Evolutionary conservation across 2,888 invertebrate genomes (phyloP), one percentile per base, ranked within the genome.

Genomic region (Melitaea athalia): DNA sequence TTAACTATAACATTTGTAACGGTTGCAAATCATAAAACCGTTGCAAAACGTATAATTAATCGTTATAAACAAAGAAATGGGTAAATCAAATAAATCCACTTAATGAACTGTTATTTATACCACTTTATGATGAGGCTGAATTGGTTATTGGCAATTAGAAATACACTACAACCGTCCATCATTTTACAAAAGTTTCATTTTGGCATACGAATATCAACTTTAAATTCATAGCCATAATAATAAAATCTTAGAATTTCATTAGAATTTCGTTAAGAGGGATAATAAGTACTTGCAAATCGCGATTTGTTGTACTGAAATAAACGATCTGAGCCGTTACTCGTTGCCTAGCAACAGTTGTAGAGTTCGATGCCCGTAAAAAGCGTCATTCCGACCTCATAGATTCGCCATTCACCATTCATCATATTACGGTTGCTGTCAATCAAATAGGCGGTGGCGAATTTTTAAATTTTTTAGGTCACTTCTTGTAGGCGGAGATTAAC

Each of bases 301-400:
- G 72, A 75, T 74, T 72, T 63, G 66, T 60, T 61, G 68, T 70
- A 62, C 66, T 63, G 67, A 63, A 67, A 87, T 81, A 78, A 76
- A 80, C 81, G 78, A 76, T 81, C 76, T 74, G 79, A 75, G 75
- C 91, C 90, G 91, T 92, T 92, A 92, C 79, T 80, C 82, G 85
- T 81, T 80, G 83, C 85, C 78, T 84, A 83, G 86, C 83, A 85
- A 87, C 88, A 77, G 83, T 57, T n/a, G 81, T 82, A 78, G 84
- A 85, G 92, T 91, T 92, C 91, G 86, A 87, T 80, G 92, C 75
- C 92, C 91, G 87, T 82, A 83, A 85, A 89, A 89, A 89, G 88
- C 86, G 81, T 80, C 81, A 83, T 81, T 83, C 81, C 85, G 86
- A 90, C 85, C 88, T 87, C 88, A 87, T 86, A 83, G 84, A 89